Evolutionary conservation across 2,888 invertebrate species (phyloP).

Genomic region (Limulus polyphemus): DNA sequence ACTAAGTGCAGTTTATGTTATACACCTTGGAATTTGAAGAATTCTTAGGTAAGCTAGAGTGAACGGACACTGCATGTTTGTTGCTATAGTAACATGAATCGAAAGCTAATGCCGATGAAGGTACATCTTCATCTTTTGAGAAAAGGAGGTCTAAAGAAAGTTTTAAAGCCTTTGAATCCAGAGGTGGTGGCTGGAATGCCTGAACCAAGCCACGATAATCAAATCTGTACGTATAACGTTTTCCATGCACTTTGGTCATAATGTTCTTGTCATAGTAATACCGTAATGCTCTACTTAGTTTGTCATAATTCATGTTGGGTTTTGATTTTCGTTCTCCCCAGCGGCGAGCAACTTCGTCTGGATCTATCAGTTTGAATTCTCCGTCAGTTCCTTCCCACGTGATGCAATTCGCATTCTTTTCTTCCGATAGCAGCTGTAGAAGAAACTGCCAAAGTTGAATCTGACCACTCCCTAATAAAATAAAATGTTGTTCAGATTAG

Average conservation of each 20-base stretch:
- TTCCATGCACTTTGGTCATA: constrained; percentile 99
- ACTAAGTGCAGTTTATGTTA: no score
- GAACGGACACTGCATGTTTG: no score
- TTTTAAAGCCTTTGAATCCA: no score
- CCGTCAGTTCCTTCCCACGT: constrained; percentile 95
- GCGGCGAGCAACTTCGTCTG: constrained; percentile 94
- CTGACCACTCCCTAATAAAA: constrained; percentile 48
- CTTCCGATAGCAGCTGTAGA: constrained; percentile 83
- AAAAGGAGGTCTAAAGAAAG: no score
- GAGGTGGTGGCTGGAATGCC: constrained; percentile 24
- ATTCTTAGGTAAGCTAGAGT: no score
- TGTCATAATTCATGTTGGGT: constrained; percentile 99
- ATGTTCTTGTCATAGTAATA: constrained; percentile 99
- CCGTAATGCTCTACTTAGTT: constrained; percentile 89
- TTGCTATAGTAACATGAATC: no score
- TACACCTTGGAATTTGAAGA: no score
- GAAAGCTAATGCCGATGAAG: no score
- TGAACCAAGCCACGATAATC: constrained; percentile 44
- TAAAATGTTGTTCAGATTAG: not conserved
- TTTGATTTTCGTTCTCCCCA: constrained; percentile 99
- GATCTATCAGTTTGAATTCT: constrained; percentile 89
- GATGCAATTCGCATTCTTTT: constrained; percentile 73
- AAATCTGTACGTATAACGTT: constrained; percentile 95
- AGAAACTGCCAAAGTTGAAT: constrained; percentile 99
- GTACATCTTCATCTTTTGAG: no score